A percentile compares a stretch with the other conserved stretches of the same genome.
Evolutionary conservation across 2,888 invertebrate species (phyloP).

Genomic region (Drosophila yooni): DNA sequence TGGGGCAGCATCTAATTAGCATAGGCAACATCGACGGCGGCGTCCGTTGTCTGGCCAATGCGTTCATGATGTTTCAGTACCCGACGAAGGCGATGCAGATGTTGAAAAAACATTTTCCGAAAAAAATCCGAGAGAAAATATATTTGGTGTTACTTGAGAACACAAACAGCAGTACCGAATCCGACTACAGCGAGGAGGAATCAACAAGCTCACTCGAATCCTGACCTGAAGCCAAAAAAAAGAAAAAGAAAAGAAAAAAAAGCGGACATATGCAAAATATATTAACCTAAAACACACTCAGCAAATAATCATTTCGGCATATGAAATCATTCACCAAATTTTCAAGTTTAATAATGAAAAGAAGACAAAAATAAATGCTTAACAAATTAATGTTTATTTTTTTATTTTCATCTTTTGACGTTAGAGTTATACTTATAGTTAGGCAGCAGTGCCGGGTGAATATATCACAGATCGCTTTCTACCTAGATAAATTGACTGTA

Average conservation of each 20-base stretch:
- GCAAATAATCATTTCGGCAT: not conserved
- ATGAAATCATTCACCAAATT: not conserved
- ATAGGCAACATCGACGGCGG: conserved; percentile 29
- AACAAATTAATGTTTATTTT: not conserved
- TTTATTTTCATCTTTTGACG: too few species aligned
- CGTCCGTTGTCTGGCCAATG: conserved; percentile 36
- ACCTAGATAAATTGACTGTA: too few species aligned
- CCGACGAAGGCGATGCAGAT: too few species aligned
- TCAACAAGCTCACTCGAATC: conserved; percentile 9
- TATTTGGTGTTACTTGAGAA: not conserved
- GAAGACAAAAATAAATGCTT: not conserved
- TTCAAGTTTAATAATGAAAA: not conserved
- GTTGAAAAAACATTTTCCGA: too few species aligned
- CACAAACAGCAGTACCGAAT: not conserved
- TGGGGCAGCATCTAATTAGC: conserved; percentile 28
- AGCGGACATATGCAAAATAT: not conserved
- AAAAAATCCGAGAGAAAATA: too few species aligned
- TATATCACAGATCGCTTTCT: too few species aligned
- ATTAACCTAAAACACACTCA: not conserved
- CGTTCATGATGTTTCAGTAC: not conserved
- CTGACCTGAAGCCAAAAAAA: not conserved
- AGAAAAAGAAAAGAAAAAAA: too few species aligned
- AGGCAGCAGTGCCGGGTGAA: too few species aligned
- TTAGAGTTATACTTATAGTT: too few species aligned
- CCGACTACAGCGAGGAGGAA: conserved; percentile 15